These are phyloP conservation scores for Euzetes globulus DNA, from an alignment of 2,888 invertebrate genomes.

Conservation along the genomic window DNA sequence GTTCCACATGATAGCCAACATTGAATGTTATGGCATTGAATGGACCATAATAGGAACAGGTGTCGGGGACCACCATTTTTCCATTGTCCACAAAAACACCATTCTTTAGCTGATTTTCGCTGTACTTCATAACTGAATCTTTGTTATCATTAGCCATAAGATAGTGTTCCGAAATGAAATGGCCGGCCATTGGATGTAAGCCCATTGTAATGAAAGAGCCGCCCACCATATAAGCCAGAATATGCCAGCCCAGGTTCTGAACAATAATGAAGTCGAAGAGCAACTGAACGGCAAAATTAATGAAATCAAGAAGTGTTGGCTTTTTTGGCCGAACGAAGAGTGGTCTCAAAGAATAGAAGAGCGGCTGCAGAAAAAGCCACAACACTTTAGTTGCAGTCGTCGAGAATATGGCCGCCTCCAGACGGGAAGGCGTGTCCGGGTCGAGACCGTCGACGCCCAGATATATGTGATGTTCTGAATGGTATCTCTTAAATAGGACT, in stretches of 20 bases:
- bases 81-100: slow-evolving; percentile 30
- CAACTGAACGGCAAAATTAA: slow-evolving; percentile 76
- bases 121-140: slow-evolving; percentile 6
- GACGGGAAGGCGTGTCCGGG: slow-evolving; percentile 85
- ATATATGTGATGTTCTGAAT: slow-evolving; percentile 79
- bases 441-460: slow-evolving; percentile 83
- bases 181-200: slow-evolving; percentile 93
- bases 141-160: slow-evolving; percentile 80
- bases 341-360: slow-evolving; percentile 90
- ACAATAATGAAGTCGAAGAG: slow-evolving; percentile 71
- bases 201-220: slow-evolving; percentile 92
- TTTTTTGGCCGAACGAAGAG: slow-evolving; percentile 77
- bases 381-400: slow-evolving; percentile 82
- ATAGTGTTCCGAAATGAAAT: slow-evolving; percentile 98
- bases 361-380: slow-evolving; percentile 87
- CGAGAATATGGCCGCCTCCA: slow-evolving; percentile 87
- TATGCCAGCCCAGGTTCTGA: slow-evolving; percentile 65
- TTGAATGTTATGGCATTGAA: slow-evolving; percentile 96
- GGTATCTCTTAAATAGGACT: slow-evolving; percentile 91
- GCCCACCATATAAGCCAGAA: slow-evolving; percentile 69
- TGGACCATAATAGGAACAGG: slow-evolving; percentile 95
- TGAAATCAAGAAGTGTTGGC: slow-evolving; percentile 67
- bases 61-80: slow-evolving; percentile 59
- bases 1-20: slow-evolving; percentile 98
- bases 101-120: slow-evolving; percentile 6